Evolutionary conservation across 1,140 invertebrate genomes (phyloP).

Genomic region (Drosophila tani): DNA sequence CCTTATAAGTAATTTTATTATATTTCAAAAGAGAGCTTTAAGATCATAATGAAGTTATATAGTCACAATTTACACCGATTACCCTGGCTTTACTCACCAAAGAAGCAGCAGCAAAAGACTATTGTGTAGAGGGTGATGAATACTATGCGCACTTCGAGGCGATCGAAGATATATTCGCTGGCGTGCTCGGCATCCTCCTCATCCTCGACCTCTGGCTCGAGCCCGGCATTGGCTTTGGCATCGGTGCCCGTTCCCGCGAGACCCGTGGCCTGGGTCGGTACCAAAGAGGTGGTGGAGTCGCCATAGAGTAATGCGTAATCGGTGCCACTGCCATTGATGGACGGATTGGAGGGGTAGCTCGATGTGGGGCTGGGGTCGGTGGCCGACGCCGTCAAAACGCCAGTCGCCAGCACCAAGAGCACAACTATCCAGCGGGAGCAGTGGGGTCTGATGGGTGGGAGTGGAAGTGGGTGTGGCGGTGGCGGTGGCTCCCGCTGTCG

Average conservation of each 20-base stretch:
- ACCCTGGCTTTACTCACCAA: slow-evolving; percentile 86
- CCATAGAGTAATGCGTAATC: slow-evolving; percentile 50
- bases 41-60: background rate
- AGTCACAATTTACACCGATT: background rate
- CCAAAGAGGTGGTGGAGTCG: slow-evolving; percentile 28
- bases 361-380: slow-evolving; percentile 32
- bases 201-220: slow-evolving; percentile 26
- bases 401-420: slow-evolving; percentile 36
- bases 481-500: slow-evolving; percentile 17
- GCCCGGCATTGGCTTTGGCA: slow-evolving; percentile 7
- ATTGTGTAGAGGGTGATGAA: slow-evolving; percentile 87
- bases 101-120: slow-evolving; percentile 88
- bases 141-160: slow-evolving; percentile 86
- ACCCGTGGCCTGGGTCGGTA: slow-evolving; percentile 23
- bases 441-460: background rate
- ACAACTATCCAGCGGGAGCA: slow-evolving; percentile 12
- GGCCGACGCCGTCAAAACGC: slow-evolving; percentile 23
- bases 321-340: slow-evolving; percentile 34
- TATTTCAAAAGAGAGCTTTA: too few species aligned
- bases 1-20: too few species aligned
- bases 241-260: slow-evolving; percentile 6
- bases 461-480: background rate
- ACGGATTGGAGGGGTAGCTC: background rate
- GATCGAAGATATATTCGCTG: slow-evolving; percentile 87
- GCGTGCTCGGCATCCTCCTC: slow-evolving; percentile 59